These are phyloP conservation scores for Synergus itoensis DNA, from an alignment of 2,888 invertebrate species.

Conservation along the genomic window DNA sequence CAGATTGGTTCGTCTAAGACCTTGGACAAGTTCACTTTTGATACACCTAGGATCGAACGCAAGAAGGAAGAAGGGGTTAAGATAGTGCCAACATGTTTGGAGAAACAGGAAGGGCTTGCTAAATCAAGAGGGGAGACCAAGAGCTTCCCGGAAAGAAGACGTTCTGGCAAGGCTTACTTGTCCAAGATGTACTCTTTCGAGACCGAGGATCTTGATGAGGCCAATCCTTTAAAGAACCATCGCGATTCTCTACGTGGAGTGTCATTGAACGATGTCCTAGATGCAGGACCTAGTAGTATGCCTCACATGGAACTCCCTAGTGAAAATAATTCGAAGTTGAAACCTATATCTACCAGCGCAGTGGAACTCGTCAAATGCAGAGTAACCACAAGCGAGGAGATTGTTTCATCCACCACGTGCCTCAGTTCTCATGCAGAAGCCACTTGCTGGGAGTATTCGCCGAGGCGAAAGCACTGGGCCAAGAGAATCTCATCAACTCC, in stretches of 20 bases:
- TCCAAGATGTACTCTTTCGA: slow-evolving; percentile 76
- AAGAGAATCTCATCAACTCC: slow-evolving; percentile 47
- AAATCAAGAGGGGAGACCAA: slow-evolving; percentile 29
- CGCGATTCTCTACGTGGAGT: slow-evolving; percentile 67
- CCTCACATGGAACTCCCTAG: slow-evolving; percentile 60
- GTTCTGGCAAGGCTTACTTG: slow-evolving; percentile 72
- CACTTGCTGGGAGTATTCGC: slow-evolving; percentile 69
- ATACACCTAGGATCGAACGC: slow-evolving; percentile 56
- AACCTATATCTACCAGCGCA: slow-evolving; percentile 57
- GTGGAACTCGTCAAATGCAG: slow-evolving; percentile 72
- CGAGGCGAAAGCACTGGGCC: slow-evolving; percentile 57
- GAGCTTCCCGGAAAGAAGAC: slow-evolving; percentile 57
- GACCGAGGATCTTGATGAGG: slow-evolving; percentile 71
- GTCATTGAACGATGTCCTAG: slow-evolving; percentile 70
- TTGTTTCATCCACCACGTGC: slow-evolving; percentile 64
- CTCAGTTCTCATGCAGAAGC: slow-evolving; percentile 62
- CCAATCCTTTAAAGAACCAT: slow-evolving; percentile 56
- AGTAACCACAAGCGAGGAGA: slow-evolving; percentile 73
- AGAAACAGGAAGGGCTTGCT: slow-evolving; percentile 15
- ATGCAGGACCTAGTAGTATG: slow-evolving; percentile 69
- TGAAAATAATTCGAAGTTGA: slow-evolving; percentile 44
- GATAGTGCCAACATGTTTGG: slow-evolving; percentile 39
- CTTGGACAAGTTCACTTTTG: slow-evolving; percentile 73
- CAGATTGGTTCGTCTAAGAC: slow-evolving; percentile 74
- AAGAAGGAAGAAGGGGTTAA: slow-evolving; percentile 42